phyloP scores from a whole-genome alignment of 2,888 invertebrate genomes.

The Pyralis farinalis region DNA sequence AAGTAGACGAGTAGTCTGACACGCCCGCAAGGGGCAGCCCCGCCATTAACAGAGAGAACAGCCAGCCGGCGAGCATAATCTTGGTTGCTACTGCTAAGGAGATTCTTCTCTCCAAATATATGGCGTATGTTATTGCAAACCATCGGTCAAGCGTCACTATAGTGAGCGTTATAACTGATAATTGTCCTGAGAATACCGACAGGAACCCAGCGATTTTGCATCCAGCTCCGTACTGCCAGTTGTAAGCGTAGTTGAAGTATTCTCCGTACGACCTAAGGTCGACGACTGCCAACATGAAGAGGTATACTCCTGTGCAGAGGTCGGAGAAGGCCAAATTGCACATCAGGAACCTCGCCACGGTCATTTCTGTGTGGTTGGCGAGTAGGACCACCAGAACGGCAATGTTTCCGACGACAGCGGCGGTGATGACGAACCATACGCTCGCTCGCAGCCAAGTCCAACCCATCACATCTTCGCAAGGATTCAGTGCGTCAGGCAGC shows the following conservation, averaged over 20 bases:
- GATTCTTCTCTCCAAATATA: conserved; percentile 90
- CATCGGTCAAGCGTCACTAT: conserved; percentile 92
- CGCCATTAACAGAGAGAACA: conserved; percentile 89
- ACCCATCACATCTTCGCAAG: conserved; percentile 95
- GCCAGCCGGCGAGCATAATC: conserved; percentile 90
- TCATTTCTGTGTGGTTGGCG: conserved; percentile 75
- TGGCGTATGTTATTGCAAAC: conserved; percentile 91
- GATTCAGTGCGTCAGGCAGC: conserved; percentile 90
- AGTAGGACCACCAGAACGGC: conserved; percentile 90
- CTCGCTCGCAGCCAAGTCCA: conserved; percentile 88
- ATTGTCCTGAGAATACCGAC: conserved; percentile 92
- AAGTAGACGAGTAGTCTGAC: conserved; percentile 93
- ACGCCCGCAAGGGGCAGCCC: conserved; percentile 90
- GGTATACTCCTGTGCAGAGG: conserved; percentile 92
- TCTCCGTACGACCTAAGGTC: conserved; percentile 92
- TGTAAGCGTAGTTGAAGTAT: conserved; percentile 94
- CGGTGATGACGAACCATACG: conserved; percentile 92
- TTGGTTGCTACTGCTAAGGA: conserved; percentile 86
- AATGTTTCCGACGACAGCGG: conserved; percentile 91
- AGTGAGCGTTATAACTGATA: conserved; percentile 93
- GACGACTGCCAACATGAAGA: conserved; percentile 90
- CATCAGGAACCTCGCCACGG: conserved; percentile 72
- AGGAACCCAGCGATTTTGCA: conserved; percentile 94
- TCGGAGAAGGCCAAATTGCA: conserved; percentile 93
- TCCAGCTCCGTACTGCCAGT: conserved; percentile 92